These are phyloP conservation scores for Synanceia verrucosa DNA, from an alignment of 2,797 vertebrate species.

Conservation along the genomic window DNA sequence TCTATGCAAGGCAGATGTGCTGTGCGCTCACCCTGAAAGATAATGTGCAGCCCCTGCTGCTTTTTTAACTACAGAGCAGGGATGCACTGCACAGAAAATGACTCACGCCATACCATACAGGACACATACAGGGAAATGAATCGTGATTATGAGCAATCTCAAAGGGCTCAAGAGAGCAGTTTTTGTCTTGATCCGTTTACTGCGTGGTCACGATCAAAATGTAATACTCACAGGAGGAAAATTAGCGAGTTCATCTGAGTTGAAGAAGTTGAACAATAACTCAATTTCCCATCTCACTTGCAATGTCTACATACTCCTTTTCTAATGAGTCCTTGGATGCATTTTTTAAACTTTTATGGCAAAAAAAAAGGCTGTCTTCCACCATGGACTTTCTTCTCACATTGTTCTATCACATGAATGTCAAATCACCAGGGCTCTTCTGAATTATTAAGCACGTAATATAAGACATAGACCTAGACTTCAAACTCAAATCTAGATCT, in stretches of 20 bases:
- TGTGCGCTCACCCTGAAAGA: slow-evolving; percentile 37
- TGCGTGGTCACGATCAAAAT: slow-evolving; percentile 4
- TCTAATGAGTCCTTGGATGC: neutral
- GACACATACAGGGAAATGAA: slow-evolving; percentile 14
- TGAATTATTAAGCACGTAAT: neutral
- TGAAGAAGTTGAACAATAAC: neutral
- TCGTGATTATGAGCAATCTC: slow-evolving; percentile 22
- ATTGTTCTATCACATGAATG: neutral
- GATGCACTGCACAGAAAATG: slow-evolving; percentile 1
- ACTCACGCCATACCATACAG: slow-evolving; percentile 1
- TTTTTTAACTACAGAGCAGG: slow-evolving; percentile 8
- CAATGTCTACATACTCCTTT: neutral
- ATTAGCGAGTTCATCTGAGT: neutral
- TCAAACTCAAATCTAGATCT: neutral
- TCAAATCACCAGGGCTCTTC: neutral
- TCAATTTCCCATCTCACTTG: neutral
- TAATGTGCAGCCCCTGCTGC: slow-evolving; percentile 9
- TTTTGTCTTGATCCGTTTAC: slow-evolving; percentile 17
- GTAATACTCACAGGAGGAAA: neutral
- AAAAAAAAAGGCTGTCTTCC: neutral
- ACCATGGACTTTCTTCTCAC: neutral
- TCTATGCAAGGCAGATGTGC: slow-evolving; percentile 13
- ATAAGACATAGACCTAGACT: neutral
- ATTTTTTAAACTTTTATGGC: neutral
- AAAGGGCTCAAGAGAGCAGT: slow-evolving; percentile 2